Evolutionary conservation across 2,113 vertebrate species (phyloP), one percentile per base, ranked within the genome.

Genomic region (Xiphophorus couchianus): DNA sequence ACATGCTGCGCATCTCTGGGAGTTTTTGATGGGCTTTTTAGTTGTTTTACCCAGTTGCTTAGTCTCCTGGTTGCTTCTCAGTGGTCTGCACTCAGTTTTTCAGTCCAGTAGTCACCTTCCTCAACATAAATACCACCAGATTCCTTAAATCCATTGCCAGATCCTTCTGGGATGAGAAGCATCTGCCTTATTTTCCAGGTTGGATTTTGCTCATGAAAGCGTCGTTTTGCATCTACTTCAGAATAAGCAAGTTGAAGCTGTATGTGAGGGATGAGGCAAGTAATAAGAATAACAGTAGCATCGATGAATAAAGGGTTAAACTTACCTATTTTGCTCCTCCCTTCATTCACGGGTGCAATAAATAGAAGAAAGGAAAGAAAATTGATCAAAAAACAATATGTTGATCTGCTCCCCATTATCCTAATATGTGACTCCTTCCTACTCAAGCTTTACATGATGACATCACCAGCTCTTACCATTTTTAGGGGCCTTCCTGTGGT

Each of bases 401-500:
- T n/a, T 14, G 15, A 71, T 30, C 22, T 27, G 19, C 58, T 22
- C 19, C 6, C 29, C 44, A 7, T 67, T 5, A 30, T 30, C 9
- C 17, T 31, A 19, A 17, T 17, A 17, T 25, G 2, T 22, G 9
- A 19, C 31, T 33, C 25, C 42, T 37, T 44, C 27, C 28, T 5
- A 42, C 5, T 7, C 6, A 39, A 2, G 15, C 29, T 28, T 72
- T 60, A 74, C 54, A 69, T 42, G 12, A 75, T 69, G 60, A 74
- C 30, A 48, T 65, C 76, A 68, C 6, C 4, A 25, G 77, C 28
- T 92, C 93, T 90, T 87, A 96, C 97, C 95, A 22, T 96, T 96
- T 89, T 95, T 96, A 3, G 80, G 82, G 14, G 81, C 92, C 89
- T 95, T 95, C 66, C 92, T 95, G 69, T 94, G 91, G 82, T 92